phyloP scores from a whole-genome alignment of 1,140 invertebrate species.

The Bombus sibiricus region DNA sequence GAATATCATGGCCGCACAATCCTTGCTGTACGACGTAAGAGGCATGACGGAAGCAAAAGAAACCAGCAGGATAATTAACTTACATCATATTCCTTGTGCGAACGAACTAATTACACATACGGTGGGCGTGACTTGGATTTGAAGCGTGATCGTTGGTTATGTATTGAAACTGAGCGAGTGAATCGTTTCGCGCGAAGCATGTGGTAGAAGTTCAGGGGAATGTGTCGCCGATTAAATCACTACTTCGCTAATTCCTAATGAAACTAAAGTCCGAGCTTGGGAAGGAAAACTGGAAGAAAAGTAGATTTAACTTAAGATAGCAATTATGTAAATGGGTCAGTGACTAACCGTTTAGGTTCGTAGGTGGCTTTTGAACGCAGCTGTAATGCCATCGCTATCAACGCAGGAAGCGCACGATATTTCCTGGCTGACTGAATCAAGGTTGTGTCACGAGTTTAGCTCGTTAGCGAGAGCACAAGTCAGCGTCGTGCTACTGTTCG shows the following conservation, averaged over 20 bases:
- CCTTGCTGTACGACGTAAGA: not conserved
- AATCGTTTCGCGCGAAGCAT: not conserved
- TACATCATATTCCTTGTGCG: not conserved
- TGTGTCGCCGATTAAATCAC: not conserved
- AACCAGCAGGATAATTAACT: not conserved
- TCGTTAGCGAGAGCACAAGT: slow-evolving; percentile 67
- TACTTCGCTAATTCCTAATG: not conserved
- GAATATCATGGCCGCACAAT: no score
- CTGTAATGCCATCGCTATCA: not conserved
- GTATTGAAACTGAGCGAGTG: not conserved
- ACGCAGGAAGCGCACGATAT: slow-evolving; percentile 60
- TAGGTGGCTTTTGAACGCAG: not conserved
- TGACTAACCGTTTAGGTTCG: not conserved
- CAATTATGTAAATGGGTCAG: not conserved
- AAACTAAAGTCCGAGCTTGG: not conserved
- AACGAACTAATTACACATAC: slow-evolving; percentile 5
- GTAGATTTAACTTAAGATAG: not conserved
- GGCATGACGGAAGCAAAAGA: not conserved
- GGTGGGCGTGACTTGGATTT: not conserved
- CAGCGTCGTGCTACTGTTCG: slow-evolving; percentile 59
- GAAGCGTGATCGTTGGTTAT: not conserved
- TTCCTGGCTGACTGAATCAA: slow-evolving; percentile 70
- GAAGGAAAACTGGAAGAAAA: not conserved
- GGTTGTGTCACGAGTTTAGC: slow-evolving; percentile 52
- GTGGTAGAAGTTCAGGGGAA: not conserved